A percentile compares a stretch with the other conserved stretches of the same genome.
Evolutionary conservation across 2,113 vertebrate genomes (phyloP).

Genomic region (Coturnix japonica): DNA sequence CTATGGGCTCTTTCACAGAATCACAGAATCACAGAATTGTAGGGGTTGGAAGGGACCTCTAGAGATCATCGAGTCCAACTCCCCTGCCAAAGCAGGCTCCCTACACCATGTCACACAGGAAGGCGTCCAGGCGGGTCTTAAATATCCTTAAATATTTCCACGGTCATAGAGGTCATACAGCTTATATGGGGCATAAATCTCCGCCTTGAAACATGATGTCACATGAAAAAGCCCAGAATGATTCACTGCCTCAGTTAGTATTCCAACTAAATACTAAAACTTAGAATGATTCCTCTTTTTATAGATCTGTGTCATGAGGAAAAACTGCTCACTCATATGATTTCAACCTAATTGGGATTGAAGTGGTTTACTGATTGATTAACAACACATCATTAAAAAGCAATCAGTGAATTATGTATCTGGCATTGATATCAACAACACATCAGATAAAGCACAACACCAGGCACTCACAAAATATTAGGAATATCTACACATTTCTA

Average conservation of each 20-base stretch:
- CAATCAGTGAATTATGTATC: background rate
- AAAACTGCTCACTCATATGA: background rate
- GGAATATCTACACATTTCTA: background rate
- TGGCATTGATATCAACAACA: background rate
- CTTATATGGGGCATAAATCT: background rate
- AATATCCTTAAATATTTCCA: no score
- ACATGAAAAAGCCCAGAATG: background rate
- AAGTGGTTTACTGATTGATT: background rate
- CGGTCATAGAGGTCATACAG: background rate
- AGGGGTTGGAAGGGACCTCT: no score
- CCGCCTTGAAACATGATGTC: background rate
- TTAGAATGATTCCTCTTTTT: background rate
- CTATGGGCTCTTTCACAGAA: background rate
- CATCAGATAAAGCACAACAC: background rate
- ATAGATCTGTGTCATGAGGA: background rate
- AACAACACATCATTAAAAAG: background rate
- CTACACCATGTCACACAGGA: no score
- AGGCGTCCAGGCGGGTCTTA: no score
- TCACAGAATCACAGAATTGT: no score
- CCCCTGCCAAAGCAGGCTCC: no score
- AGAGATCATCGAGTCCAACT: no score
- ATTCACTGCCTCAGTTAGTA: background rate
- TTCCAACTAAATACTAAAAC: background rate
- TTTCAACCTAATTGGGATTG: background rate
- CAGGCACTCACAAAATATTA: background rate